Evolutionary conservation across 1,140 invertebrate genomes (phyloP).

Genomic region (Zaprionus gabonicus): DNA sequence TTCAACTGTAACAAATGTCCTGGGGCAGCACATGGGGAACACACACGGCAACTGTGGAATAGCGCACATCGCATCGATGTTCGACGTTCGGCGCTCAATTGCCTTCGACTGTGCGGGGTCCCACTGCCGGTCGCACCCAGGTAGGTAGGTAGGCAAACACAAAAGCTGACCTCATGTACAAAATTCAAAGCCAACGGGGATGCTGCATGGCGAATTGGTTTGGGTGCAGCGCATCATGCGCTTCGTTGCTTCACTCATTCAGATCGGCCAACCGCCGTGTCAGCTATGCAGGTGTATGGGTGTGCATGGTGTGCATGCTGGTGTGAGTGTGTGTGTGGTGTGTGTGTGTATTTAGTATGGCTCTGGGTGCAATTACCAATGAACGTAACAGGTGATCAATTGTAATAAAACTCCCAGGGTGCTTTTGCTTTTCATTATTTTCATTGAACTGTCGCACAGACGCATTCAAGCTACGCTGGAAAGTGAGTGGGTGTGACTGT

Average conservation of each 20-base stretch:
- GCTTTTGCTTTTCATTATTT: conserved; percentile 84
- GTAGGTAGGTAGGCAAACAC: conserved; percentile 40
- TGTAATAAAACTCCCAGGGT: conserved; percentile 84
- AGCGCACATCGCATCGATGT: conserved; percentile 1
- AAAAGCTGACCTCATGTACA: conserved; percentile 76
- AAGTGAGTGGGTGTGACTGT: conserved; percentile 18
- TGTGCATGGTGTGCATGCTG: conserved; percentile 1
- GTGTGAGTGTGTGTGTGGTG: conserved; percentile 23
- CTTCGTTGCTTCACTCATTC: conserved; percentile 39
- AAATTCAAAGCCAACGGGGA: conserved; percentile 61
- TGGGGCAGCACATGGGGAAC: conserved; percentile 49
- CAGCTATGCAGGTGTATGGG: conserved; percentile 4
- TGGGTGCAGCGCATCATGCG: conserved; percentile 44
- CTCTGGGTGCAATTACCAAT: conserved; percentile 84
- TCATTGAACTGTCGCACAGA: conserved; percentile 63
- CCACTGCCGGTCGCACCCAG: conserved; percentile 13
- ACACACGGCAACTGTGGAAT: conserved; percentile 29
- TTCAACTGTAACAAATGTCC: conserved; percentile 83
- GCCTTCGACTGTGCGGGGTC: conserved; percentile 13
- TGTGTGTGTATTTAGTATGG: conserved; percentile 75
- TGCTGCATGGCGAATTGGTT: conserved; percentile 34
- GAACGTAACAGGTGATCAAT: conserved; percentile 84
- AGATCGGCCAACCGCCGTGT: conserved; percentile 22
- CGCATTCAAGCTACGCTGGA: conserved; percentile 19
- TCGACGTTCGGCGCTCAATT: conserved; percentile 32